phyloP scores from a whole-genome alignment of 1,140 invertebrate species.

The Phortica variegata region DNA sequence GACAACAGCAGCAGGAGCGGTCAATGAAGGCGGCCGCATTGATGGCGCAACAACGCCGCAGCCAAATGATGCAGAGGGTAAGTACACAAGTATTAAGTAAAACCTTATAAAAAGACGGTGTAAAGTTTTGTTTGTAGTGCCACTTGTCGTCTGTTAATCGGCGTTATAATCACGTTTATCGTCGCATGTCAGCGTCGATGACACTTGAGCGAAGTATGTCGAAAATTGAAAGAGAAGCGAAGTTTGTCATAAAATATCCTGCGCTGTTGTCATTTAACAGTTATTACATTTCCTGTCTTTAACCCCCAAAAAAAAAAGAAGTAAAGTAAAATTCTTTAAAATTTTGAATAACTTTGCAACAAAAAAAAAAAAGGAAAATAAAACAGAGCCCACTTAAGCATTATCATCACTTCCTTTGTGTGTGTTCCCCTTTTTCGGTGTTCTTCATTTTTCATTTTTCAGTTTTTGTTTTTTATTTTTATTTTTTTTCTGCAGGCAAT shows the following conservation, averaged over 20 bases:
- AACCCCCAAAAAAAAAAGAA: too few relatives aligned
- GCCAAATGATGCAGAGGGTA: conserved; percentile 33
- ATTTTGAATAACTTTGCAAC: too few relatives aligned
- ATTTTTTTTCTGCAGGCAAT: conserved; percentile 22
- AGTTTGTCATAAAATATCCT: too few relatives aligned
- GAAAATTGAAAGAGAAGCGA: too few relatives aligned
- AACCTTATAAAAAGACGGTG: neutral
- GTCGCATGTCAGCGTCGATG: conserved; percentile 16
- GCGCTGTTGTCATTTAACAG: too few relatives aligned
- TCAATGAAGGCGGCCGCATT: conserved; percentile 16
- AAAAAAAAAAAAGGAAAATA: too few relatives aligned
- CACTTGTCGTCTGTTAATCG: conserved; percentile 46
- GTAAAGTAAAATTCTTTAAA: too few relatives aligned
- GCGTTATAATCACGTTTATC: conserved; percentile 49
- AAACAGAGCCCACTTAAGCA: conserved; percentile 9
- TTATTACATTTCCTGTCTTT: too few relatives aligned
- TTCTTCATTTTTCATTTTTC: too few relatives aligned
- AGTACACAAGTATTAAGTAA: too few relatives aligned
- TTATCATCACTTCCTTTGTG: conserved; percentile 30
- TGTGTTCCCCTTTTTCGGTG: conserved; percentile 18
- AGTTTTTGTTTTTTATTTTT: neutral
- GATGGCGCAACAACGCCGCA: conserved; percentile 19
- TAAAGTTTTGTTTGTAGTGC: conserved; percentile 33
- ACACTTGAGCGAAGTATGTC: too few relatives aligned
- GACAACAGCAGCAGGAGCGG: conserved; percentile 17